Evolutionary conservation across 2,888 invertebrate species (phyloP).

Genomic region (Eupithecia pulchellata): DNA sequence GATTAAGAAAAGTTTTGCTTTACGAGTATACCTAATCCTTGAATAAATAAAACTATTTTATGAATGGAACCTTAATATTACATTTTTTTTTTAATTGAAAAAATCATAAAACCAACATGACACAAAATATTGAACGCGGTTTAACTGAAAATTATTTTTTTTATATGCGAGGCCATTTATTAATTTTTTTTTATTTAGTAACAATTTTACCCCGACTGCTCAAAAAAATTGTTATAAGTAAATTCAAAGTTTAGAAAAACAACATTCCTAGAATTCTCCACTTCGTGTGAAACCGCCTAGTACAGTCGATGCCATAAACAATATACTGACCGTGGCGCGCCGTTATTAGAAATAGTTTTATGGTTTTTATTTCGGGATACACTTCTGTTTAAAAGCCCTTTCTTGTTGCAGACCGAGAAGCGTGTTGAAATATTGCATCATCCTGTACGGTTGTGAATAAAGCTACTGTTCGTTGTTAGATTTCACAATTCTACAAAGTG

Average conservation of each 20-base stretch:
- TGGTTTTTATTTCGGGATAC: slow-evolving; percentile 42
- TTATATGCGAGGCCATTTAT: no score
- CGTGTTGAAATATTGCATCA: slow-evolving; percentile 13
- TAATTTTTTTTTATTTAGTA: no score
- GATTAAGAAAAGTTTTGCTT: background rate
- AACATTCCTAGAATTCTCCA: slow-evolving; percentile 21
- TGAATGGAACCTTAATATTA: no score
- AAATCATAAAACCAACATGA: no score
- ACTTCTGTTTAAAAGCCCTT: slow-evolving; percentile 41
- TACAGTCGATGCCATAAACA: slow-evolving; percentile 39
- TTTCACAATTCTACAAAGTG: background rate
- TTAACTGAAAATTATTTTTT: no score
- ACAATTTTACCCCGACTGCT: no score
- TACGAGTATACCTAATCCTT: no score
- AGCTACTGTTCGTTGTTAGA: background rate
- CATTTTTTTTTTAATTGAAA: no score
- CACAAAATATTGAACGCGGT: no score
- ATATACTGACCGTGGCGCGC: slow-evolving; percentile 43
- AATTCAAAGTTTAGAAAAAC: background rate
- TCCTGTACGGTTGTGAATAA: background rate
- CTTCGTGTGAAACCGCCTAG: slow-evolving; percentile 32
- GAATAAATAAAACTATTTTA: background rate
- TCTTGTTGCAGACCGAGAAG: slow-evolving; percentile 18
- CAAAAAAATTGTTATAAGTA: no score
- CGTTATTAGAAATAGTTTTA: slow-evolving; percentile 44